phyloP scores from a whole-genome alignment of 2,888 invertebrate genomes.

The Chrysodeixis includens region DNA sequence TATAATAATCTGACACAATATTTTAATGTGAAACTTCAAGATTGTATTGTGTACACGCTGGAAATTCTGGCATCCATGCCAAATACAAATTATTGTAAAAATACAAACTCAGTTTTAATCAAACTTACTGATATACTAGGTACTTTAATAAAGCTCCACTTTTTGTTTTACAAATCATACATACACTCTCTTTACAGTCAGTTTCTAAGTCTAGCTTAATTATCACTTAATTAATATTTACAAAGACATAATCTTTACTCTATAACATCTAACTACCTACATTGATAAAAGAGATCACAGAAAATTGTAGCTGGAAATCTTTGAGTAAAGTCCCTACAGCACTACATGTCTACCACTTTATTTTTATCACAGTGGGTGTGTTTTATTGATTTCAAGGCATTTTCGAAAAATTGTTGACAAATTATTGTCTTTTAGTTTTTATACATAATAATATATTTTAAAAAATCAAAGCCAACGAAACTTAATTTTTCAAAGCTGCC shows the following conservation, averaged over 20 bases:
- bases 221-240: conserved; percentile 80
- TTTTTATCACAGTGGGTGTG: conserved; percentile 86
- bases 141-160: conserved; percentile 89
- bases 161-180: conserved; percentile 89
- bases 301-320: conserved; percentile 90
- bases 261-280: conserved; percentile 85
- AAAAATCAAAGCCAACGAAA: conserved; percentile 46
- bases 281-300: conserved; percentile 90
- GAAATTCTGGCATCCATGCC: conserved; percentile 79
- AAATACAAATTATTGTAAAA: conserved; percentile 87
- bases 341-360: conserved; percentile 82
- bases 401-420: conserved; percentile 70
- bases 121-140: conserved; percentile 86
- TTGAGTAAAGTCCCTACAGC: conserved; percentile 86
- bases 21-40: conserved; percentile 74
- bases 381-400: conserved; percentile 83
- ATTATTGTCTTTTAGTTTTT: conserved; percentile 78
- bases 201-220: conserved; percentile 76
- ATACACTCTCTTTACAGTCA: conserved; percentile 88
- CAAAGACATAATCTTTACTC: conserved; percentile 81
- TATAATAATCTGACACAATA: conserved; percentile 86
- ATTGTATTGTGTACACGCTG: conserved; percentile 80
- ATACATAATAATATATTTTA: conserved; percentile 47
- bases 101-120: conserved; percentile 86
- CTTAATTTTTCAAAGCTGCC: conserved; percentile 63